Base-by-base conservation (phyloP, 2,888 invertebrate genomes). In the Eupelmus urozonus region DNA sequence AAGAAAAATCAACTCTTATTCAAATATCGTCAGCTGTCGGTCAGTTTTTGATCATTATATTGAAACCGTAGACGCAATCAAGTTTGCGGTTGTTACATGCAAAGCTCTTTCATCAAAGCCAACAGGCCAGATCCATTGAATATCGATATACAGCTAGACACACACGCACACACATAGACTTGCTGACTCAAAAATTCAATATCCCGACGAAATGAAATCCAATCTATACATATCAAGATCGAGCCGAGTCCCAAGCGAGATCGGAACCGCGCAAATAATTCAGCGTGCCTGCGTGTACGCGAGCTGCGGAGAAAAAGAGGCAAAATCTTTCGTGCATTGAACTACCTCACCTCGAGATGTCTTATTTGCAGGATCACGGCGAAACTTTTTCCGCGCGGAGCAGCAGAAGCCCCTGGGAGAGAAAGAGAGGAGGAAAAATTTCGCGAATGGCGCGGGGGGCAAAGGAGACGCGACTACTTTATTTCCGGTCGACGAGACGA, bases 401-500 rank as follows among this genome's bases (percentile, higher is more conserved):
- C 9, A 34, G 34, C 18, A 16, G 51, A 13, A 69, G 18, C 18
- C 27, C 69, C 3, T 57, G 42, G 69, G 69, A 69, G 53, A 34
- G 9, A 34, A 34, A 34, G 34, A 34, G 34, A 34, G 9, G 9
- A 34, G 9, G 34, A 69, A 49, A 49, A 67, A 67, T 27, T 67
- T 23, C 55, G 34, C 65, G 45, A 59, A 70, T 18, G n/a, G 55
- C 66, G 77, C 62, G 55, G 66, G 25, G 62, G n/a, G n/a, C n/a
- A n/a, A n/a, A n/a, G n/a, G n/a, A n/a, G 18, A 20, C 5, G 20
- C 9, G 53, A 42, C 40, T 57, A 42, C 29, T 70, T 70, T 49
- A 70, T 70, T 59, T 70, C 70, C 70, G 59, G 69, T 42, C 42
- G 70, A 49, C 51, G 70, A 59, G 67, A 62, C 69, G 79, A 81